phyloP scores from a whole-genome alignment of 2,113 vertebrate genomes.

The Petaurus breviceps region DNA sequence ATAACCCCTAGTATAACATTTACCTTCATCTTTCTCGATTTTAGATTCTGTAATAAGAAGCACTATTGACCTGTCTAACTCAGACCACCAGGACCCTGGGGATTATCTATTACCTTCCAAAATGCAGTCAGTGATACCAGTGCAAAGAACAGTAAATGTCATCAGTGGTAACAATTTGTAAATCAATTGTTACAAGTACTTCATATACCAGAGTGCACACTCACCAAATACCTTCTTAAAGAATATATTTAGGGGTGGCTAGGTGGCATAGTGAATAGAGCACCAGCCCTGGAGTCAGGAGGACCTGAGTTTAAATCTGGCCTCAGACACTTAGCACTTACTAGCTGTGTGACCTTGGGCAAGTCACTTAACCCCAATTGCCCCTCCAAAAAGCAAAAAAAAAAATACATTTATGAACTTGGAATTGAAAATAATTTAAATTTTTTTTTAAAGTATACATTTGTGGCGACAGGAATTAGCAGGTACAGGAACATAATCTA shows the following conservation, averaged over 20 bases:
- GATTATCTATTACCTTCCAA: not conserved
- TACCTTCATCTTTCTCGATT: not conserved
- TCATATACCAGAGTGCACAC: not conserved
- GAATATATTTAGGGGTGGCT: not conserved
- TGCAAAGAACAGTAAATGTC: not conserved
- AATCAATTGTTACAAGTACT: not conserved
- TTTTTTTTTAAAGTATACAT: not conserved
- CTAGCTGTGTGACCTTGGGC: no score
- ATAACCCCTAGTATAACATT: not conserved
- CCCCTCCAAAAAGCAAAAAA: no score
- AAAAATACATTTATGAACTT: not conserved
- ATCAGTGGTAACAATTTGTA: not conserved
- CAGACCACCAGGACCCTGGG: not conserved
- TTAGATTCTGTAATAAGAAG: not conserved
- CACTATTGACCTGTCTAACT: not conserved
- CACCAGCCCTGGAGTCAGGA: no score
- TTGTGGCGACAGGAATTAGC: not conserved
- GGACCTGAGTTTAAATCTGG: no score
- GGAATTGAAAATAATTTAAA: not conserved
- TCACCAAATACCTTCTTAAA: not conserved
- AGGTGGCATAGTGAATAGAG: no score
- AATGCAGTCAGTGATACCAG: not conserved
- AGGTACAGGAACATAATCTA: not conserved
- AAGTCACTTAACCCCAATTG: no score
- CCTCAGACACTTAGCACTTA: no score